Evolutionary conservation across 2,888 invertebrate species (phyloP).

Genomic region (Heliconius aoede): DNA sequence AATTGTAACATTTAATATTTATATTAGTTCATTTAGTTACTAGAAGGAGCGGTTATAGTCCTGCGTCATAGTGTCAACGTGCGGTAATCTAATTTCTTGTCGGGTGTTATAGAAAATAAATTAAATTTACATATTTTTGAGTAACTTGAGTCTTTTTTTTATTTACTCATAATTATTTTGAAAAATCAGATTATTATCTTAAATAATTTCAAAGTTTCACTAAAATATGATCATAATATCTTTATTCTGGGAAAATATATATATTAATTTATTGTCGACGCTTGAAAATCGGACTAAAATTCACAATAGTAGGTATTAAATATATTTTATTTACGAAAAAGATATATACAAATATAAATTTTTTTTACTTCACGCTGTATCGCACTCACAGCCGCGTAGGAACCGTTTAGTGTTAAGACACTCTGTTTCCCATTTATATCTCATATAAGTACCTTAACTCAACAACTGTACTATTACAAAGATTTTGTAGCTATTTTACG

Average conservation of each 20-base stretch:
- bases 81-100: conserved; percentile 26
- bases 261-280: background rate
- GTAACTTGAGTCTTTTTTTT: background rate
- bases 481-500: conserved; percentile 7
- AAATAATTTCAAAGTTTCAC: background rate
- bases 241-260: background rate
- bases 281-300: background rate
- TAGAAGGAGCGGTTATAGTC: conserved; percentile 18
- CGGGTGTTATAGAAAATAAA: background rate
- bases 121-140: background rate
- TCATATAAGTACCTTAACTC: background rate
- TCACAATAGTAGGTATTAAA: too few relatives aligned
- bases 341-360: too few relatives aligned
- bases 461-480: background rate
- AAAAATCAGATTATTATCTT: background rate
- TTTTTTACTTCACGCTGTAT: too few relatives aligned
- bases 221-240: background rate
- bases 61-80: conserved; percentile 25
- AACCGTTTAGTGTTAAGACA: too few relatives aligned
- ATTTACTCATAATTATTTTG: background rate
- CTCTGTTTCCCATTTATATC: too few relatives aligned
- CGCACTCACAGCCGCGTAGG: too few relatives aligned
- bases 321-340: too few relatives aligned
- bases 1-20: conserved; percentile 2
- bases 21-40: conserved; percentile 4